A percentile compares a stretch with the other conserved stretches of the same genome.
Evolutionary conservation across 2,113 vertebrate genomes (phyloP).

Genomic region (Cyanoderma ruficeps): DNA sequence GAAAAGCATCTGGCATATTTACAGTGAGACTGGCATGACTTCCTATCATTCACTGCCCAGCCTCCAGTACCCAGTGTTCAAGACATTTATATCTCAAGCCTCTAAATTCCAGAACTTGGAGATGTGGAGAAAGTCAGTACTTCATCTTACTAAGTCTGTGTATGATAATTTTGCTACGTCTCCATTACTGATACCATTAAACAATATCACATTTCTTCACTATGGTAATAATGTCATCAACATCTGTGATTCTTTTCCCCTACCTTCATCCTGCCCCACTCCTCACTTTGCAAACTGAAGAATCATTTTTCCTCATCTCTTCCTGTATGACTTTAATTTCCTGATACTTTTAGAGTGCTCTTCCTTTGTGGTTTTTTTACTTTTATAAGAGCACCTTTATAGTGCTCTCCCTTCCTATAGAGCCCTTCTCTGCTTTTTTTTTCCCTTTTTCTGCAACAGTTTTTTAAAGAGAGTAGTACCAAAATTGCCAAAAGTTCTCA

Average conservation of each 20-base stretch:
- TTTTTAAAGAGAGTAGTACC: neutral
- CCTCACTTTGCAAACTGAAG: neutral
- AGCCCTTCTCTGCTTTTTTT: accelerated
- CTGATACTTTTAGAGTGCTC: neutral
- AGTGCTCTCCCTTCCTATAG: neutral
- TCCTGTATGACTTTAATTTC: neutral
- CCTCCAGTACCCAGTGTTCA: neutral
- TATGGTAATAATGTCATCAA: neutral
- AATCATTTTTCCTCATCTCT: neutral
- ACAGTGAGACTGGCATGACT: no score
- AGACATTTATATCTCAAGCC: neutral
- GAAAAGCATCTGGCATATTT: neutral
- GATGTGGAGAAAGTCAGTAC: neutral
- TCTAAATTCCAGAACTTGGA: neutral
- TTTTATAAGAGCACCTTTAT: no score
- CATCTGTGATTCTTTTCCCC: neutral
- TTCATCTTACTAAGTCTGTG: neutral
- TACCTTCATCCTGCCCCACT: neutral
- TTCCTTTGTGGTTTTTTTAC: neutral
- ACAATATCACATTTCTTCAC: neutral
- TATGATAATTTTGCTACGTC: neutral
- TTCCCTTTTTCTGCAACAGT: neutral
- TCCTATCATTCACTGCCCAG: neutral
- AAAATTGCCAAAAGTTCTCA: neutral
- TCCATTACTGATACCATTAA: neutral